Evolutionary conservation across 30 jellyfish, hydroid and myxozoan genomes (phyloP).

Genomic region (Aurelia sp.): DNA sequence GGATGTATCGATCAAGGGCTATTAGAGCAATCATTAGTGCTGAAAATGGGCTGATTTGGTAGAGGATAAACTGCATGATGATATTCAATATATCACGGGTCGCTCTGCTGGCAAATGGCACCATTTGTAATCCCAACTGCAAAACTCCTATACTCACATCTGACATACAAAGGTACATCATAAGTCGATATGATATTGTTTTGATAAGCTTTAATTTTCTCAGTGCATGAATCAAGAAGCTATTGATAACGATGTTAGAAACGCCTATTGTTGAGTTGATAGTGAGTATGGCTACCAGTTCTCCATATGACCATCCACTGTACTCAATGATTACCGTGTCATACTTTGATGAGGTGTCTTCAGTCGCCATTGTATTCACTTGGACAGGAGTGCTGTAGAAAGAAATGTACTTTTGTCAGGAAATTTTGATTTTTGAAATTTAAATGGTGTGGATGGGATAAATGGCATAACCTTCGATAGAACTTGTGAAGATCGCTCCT

Average conservation of each 20-base stretch:
- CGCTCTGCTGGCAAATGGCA: conserved; percentile 14
- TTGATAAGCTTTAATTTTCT: conserved; percentile 14
- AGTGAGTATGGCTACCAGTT: conserved; percentile 2
- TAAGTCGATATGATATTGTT: conserved; percentile 23
- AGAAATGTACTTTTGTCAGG: too few relatives aligned
- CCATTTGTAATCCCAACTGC: conserved; percentile 28
- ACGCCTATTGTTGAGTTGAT: conserved; percentile 10
- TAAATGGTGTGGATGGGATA: too few relatives aligned
- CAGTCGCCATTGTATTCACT: background rate
- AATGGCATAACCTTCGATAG: too few relatives aligned
- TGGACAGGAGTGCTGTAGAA: too few relatives aligned
- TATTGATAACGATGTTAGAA: conserved; percentile 19
- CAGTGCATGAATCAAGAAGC: conserved; percentile 49
- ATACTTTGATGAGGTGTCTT: background rate
- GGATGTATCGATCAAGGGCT: conserved; percentile 39
- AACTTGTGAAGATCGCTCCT: too few relatives aligned
- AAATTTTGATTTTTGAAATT: too few relatives aligned
- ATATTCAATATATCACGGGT: background rate
- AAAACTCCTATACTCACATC: conserved; percentile 36
- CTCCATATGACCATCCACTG: conserved; percentile 8
- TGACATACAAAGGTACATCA: conserved; percentile 36
- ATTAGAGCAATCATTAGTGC: conserved; percentile 24
- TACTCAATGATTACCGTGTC: conserved; percentile 15
- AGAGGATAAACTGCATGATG: conserved; percentile 5
- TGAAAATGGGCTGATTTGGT: conserved; percentile 21